Percentiles rank a stretch among this genome's conserved stretches.
phyloP scores from a whole-genome alignment of 2,113 vertebrate genomes.

The Procavia capensis region DNA sequence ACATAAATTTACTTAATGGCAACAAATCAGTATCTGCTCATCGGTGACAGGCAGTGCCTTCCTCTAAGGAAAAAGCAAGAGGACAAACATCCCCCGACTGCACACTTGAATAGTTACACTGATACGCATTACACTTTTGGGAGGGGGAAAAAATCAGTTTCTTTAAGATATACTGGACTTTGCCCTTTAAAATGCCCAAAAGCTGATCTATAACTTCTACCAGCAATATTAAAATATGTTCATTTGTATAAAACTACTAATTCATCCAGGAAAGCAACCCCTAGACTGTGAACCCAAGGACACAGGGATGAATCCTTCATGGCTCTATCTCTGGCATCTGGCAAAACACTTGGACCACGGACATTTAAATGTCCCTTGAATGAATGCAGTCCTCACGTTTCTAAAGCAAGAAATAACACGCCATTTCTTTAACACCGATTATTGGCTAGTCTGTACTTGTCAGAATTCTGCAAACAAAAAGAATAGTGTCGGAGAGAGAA shows the following conservation, averaged over 20 bases:
- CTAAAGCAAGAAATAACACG: not conserved
- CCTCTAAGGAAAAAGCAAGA: not conserved
- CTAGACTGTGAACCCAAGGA: too few species aligned
- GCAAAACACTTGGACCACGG: not conserved
- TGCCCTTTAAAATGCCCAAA: slow-evolving; percentile 41
- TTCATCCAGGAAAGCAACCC: not conserved
- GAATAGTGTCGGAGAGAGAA: too few species aligned
- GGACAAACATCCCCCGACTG: not conserved
- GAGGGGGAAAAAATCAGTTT: slow-evolving; percentile 1
- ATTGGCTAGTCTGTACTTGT: slow-evolving; percentile 49
- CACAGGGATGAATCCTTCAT: not conserved
- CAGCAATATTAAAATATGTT: not conserved
- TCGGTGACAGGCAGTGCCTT: slow-evolving; percentile 50
- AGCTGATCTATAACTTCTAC: not conserved
- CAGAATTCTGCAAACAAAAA: slow-evolving; percentile 56
- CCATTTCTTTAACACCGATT: slow-evolving; percentile 46
- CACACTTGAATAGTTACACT: not conserved
- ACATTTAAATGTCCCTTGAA: not conserved
- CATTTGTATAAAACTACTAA: not conserved
- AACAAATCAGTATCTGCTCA: slow-evolving; percentile 49
- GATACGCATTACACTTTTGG: not conserved
- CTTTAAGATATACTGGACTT: not conserved
- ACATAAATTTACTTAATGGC: slow-evolving; percentile 57
- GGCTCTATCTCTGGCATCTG: not conserved
- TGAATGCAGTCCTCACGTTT: not conserved